phyloP scores from a whole-genome alignment of 2,888 invertebrate species.

The Punctoribates punctum region DNA sequence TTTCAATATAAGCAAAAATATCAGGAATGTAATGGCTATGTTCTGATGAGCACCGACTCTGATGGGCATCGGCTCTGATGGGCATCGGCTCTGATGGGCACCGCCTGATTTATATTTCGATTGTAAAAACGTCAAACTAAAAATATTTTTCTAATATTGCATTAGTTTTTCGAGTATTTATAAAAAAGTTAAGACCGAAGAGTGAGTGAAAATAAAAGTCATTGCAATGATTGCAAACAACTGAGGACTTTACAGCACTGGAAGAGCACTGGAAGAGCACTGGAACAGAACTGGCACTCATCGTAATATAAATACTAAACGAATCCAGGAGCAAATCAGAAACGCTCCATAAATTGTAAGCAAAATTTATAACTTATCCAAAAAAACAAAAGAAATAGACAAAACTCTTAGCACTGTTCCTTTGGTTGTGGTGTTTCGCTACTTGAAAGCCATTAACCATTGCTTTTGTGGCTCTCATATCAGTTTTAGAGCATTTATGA shows the following conservation, averaged over 20 bases:
- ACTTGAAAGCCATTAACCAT: not conserved
- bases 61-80: slow-evolving; percentile 15
- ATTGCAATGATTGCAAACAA: too few species aligned
- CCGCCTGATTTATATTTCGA: slow-evolving; percentile 33
- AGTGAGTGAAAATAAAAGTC: too few species aligned
- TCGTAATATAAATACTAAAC: not conserved
- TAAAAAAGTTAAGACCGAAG: not conserved
- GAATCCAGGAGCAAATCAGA: not conserved
- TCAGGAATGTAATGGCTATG: not conserved
- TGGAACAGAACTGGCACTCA: not conserved
- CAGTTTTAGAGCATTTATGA: slow-evolving; percentile 28
- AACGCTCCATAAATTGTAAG: slow-evolving; percentile 23
- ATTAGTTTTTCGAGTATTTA: slow-evolving; percentile 2
- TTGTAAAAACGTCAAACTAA: slow-evolving; percentile 33
- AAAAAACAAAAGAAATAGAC: slow-evolving; percentile 17
- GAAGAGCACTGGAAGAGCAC: not conserved
- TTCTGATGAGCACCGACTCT: not conserved
- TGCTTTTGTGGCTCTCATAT: not conserved
- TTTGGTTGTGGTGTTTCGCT: not conserved
- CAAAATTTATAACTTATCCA: slow-evolving; percentile 8
- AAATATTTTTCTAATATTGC: slow-evolving; percentile 7
- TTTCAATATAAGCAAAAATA: not conserved
- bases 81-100: not conserved
- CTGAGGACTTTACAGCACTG: too few species aligned
- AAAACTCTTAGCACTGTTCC: slow-evolving; percentile 5